Evolutionary conservation across 2,888 invertebrate species (phyloP), one percentile per base, ranked within the genome.

Genomic region (Eulithis testata): DNA sequence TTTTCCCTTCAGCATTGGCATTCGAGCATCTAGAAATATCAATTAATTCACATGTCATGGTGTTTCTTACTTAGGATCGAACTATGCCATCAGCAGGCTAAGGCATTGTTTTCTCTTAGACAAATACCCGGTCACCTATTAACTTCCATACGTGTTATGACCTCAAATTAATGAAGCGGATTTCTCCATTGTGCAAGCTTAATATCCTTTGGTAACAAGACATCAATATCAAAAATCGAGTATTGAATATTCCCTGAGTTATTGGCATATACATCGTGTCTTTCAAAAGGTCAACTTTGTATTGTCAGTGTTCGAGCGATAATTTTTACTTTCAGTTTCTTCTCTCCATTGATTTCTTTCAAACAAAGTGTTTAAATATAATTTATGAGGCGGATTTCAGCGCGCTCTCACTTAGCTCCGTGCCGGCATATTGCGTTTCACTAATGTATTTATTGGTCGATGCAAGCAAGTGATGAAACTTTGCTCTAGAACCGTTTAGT

Each of bases 231-330:
- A 67, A 74, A 76, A 53, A 72, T 56, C 44, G 56, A 57, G 76
- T 81, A 79, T 81, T 76, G 76, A 79, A 76, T 76, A 78, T 77
- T 76, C 75, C 76, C 81, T 82, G 79, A 84, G 81, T 81, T 82
- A 82, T 81, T 78, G 76, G 70, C 72, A 71, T 75, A 76, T 31
- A 31, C 76, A 74, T 81, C 79, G 74, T 78, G 73, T 69, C 73
- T 74, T 72, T 73, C 73, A 72, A 75, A 86, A 85, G 83, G 83
- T 82, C 76, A 81, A 71, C 73, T 75, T 73, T 74, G 77, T 78
- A 78, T 80, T 82, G 79, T 83, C 82, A 80, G 81, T 72, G 71
- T 67, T 62, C 65, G 65, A 71, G 74, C 71, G 74, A 81, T 81
- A 77, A 76, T 74, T 79, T 73, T 73, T 76, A 72, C 72, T 76